Evolutionary conservation across 2,113 vertebrate species (phyloP).

Genomic region (Mellivora capensis): DNA sequence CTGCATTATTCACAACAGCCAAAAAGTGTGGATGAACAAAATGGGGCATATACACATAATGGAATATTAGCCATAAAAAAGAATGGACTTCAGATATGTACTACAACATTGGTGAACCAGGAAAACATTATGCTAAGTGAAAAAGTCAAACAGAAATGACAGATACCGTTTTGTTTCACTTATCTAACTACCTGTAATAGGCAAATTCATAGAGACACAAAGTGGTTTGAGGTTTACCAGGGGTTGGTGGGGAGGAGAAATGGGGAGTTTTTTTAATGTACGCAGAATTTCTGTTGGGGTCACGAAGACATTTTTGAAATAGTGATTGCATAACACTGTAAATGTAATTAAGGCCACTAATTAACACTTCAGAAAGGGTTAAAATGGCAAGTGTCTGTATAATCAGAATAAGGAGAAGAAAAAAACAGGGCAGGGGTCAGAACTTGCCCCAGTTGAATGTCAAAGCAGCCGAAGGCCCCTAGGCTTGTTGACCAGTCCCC

Average conservation of each 20-base stretch:
- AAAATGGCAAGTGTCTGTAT: background rate
- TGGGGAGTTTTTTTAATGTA: background rate
- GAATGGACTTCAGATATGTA: background rate
- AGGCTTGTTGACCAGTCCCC: background rate
- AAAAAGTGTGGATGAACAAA: background rate
- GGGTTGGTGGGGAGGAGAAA: background rate
- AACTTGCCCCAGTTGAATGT: background rate
- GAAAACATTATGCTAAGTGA: background rate
- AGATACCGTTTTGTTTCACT: background rate
- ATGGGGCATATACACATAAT: background rate
- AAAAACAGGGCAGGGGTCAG: background rate
- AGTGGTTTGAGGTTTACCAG: background rate
- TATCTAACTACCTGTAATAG: background rate
- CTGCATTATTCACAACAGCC: background rate
- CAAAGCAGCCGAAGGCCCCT: background rate
- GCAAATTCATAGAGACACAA: background rate
- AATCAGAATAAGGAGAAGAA: background rate
- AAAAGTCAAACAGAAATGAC: background rate
- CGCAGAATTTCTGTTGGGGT: background rate
- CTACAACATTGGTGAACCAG: background rate
- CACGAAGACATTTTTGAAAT: background rate
- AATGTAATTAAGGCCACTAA: background rate
- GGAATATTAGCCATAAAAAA: background rate
- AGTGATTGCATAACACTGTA: background rate
- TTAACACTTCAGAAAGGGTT: background rate